Conservation (phyloP, 2,888 invertebrate species). For the Polylopha cassiicola region DNA sequence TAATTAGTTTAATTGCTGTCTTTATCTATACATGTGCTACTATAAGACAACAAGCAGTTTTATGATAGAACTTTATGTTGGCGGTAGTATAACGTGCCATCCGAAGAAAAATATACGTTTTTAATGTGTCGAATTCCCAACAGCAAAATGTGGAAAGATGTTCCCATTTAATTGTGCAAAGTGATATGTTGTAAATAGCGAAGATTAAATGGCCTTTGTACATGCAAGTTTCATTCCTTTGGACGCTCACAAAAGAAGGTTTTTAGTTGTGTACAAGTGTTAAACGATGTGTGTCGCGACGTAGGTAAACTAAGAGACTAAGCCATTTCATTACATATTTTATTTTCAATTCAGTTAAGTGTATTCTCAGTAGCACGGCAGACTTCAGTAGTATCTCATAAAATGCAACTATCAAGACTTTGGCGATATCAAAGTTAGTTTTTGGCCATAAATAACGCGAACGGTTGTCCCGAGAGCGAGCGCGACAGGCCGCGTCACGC, state of each 20-base stretch:
- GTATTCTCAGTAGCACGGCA: constrained; percentile 10
- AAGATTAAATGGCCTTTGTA: too few species aligned
- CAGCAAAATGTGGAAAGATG: too few species aligned
- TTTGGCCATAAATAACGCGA: constrained; percentile 59
- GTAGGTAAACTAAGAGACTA: too few species aligned
- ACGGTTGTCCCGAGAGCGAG: constrained; percentile 52
- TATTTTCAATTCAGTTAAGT: too few species aligned
- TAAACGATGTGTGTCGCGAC: too few species aligned
- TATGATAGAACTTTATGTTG: constrained; percentile 38
- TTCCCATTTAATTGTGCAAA: background rate
- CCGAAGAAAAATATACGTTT: too few species aligned
- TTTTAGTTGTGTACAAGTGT: background rate
- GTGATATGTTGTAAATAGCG: constrained; percentile 1
- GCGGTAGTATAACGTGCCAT: background rate
- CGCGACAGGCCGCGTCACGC: constrained; percentile 53
- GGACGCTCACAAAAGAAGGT: too few species aligned
- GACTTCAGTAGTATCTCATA: constrained; percentile 23
- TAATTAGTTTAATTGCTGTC: constrained; percentile 53
- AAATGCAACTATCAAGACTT: constrained; percentile 44
- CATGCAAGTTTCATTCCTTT: too few species aligned
- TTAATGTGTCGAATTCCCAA: background rate
- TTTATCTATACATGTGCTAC: constrained; percentile 45
- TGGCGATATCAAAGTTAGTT: constrained; percentile 38
- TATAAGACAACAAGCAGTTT: constrained; percentile 32
- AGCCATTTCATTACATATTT: too few species aligned